Conservation (phyloP, 2,113 vertebrate genomes). For the Ovibos moschatus region DNA sequence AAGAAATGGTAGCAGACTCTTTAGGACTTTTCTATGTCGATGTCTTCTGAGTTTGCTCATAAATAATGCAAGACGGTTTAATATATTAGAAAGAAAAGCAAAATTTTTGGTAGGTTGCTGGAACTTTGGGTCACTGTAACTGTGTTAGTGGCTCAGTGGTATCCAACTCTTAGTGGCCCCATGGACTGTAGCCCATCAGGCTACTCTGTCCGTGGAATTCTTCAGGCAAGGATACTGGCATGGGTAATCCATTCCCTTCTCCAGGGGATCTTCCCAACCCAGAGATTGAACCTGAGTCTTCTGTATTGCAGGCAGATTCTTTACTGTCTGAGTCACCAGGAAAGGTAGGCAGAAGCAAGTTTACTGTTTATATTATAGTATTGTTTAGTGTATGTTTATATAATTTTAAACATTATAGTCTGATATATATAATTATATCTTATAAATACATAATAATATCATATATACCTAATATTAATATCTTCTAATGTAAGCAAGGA, state of each 20-base stretch:
- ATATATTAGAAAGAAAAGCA: neutral
- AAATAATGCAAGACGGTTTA: neutral
- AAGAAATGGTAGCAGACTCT: neutral
- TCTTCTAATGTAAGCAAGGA: neutral
- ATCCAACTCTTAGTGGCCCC: neutral
- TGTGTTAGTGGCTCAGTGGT: neutral
- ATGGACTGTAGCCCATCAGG: neutral
- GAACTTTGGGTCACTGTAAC: neutral
- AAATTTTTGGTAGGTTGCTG: neutral
- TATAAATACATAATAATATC: neutral
- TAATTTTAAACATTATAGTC: neutral
- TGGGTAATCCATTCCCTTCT: neutral
- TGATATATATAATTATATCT: neutral
- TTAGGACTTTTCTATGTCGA: neutral
- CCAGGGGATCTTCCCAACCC: neutral
- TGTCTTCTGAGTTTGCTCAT: neutral
- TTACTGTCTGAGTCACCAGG: neutral
- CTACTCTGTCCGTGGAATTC: neutral
- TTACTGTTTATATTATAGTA: neutral
- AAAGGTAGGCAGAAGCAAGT: neutral
- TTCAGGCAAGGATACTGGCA: neutral
- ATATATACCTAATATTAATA: neutral
- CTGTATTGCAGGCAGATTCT: neutral
- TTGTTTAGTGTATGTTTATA: neutral
- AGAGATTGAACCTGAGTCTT: neutral